phyloP scores from a whole-genome alignment of 2,113 vertebrate species.

The Eurypyga helias region DNA sequence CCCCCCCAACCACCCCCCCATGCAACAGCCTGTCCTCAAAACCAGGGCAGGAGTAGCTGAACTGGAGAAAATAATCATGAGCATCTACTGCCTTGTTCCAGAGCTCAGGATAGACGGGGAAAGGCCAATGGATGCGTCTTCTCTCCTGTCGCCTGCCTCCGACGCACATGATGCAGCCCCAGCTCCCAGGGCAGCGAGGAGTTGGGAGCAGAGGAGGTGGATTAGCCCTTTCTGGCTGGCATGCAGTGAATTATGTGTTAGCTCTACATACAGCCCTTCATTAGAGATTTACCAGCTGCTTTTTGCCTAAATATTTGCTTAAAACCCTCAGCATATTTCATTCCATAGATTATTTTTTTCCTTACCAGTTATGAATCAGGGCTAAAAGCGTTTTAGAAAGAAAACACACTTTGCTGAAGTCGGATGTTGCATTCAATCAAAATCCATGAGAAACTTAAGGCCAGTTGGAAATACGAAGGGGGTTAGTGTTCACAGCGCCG shows the following conservation, averaged over 20 bases:
- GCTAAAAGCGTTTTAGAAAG: slow-evolving; percentile 30
- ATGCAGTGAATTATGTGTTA: background rate
- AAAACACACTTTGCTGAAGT: slow-evolving; percentile 45
- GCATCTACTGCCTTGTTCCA: background rate
- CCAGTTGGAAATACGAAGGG: background rate
- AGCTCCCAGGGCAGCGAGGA: background rate
- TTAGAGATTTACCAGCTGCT: slow-evolving; percentile 64
- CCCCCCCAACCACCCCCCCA: fast-evolving
- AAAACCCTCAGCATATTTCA: slow-evolving; percentile 42
- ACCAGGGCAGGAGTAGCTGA: background rate
- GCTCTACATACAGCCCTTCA: background rate
- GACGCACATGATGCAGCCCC: background rate
- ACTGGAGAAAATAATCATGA: background rate
- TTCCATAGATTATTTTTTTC: slow-evolving; percentile 39
- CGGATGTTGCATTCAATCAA: background rate
- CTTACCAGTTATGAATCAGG: slow-evolving; percentile 52
- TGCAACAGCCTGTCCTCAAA: background rate
- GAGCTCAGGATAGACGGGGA: background rate
- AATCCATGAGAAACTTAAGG: background rate
- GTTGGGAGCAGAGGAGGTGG: background rate
- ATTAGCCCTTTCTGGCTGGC: background rate
- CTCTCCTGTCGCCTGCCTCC: background rate
- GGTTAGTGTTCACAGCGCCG: background rate
- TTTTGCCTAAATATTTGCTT: slow-evolving; percentile 70
- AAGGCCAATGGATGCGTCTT: background rate